Base-by-base conservation (phyloP, 2,888 invertebrate genomes). In the Dastarcus helophoroides region DNA sequence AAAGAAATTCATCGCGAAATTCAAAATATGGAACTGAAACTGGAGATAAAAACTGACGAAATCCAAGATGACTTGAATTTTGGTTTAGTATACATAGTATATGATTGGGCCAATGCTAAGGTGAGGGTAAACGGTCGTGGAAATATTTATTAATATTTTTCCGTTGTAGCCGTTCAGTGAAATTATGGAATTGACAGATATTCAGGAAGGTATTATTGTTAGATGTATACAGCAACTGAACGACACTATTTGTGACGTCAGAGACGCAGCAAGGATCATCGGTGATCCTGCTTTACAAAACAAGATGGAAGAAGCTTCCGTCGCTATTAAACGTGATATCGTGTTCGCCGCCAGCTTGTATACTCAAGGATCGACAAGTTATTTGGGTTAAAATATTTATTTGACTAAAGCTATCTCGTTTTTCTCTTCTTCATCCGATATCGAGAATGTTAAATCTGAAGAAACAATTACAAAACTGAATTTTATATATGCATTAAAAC, bases 201-300 rank as follows among this genome's bases (percentile, higher is more conserved):
- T 94, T 0, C 95, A 98, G 56, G 98, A 98, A 59, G 98, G 98
- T 1, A 86, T 95, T 38, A 95, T 98, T 46, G 97, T 98, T 0
- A 71, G 95, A 28, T 91, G 91, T 53, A 97, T 98, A 41, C 97
- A 97, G 54, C 84, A 98, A 51, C 62, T 98, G 19, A 88, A 94
- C 54, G 98, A 98, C 69, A 78, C 79, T 1, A 71, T 95, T 43
- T 71, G 78, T 23, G 68, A 95, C 58, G 89, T 97, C 0, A 79
- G 85, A 54, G 88, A 89, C 46, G 95, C 94, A 0, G 93, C 95
- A 0, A 73, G 82, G 37, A 81, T 89, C 16, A 86, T 95, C 36
- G 97, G 97, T 1, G 90, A 97, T 61, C 86, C 91, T 0, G 79
- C 80, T 7, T 67, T 98, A 3, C 81, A 83, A 50, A 78, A 78